Conservation (phyloP, 2,113 vertebrate species). For the Psammodynastes pulverulentus region DNA sequence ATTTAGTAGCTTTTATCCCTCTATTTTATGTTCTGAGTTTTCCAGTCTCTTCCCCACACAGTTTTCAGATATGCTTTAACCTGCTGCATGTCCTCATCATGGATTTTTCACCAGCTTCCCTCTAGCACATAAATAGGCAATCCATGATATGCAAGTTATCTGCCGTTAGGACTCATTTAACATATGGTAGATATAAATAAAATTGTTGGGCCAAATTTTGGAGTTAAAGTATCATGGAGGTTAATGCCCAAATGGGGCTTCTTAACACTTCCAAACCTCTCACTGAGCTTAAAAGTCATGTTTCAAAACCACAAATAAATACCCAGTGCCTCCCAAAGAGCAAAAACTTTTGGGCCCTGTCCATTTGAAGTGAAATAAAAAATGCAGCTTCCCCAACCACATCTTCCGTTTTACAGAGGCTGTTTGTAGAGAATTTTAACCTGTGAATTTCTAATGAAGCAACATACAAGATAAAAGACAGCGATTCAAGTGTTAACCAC, state of each 20-base stretch:
- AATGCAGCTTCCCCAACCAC: not conserved
- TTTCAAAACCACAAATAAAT: not conserved
- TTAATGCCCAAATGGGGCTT: not conserved
- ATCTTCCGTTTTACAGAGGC: not conserved
- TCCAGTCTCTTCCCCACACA: not conserved
- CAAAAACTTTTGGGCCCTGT: not conserved
- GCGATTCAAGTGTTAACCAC: not conserved
- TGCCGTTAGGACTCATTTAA: not conserved
- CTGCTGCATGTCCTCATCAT: not conserved
- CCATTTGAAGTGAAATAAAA: not conserved
- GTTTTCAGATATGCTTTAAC: not conserved
- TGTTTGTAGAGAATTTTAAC: not conserved
- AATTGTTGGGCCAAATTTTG: not conserved
- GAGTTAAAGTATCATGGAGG: not conserved
- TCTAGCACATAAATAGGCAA: not conserved
- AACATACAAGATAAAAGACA: not conserved
- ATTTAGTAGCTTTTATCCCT: not conserved
- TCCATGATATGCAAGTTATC: not conserved
- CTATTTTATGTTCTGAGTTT: not conserved
- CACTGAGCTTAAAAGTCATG: not conserved
- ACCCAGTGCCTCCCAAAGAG: not conserved
- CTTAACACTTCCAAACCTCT: not conserved
- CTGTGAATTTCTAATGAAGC: not conserved
- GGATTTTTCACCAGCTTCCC: not conserved
- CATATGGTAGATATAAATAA: not conserved